phyloP scores from a whole-genome alignment of 2,797 vertebrate species.

The Acipenser transmontanus region DNA sequence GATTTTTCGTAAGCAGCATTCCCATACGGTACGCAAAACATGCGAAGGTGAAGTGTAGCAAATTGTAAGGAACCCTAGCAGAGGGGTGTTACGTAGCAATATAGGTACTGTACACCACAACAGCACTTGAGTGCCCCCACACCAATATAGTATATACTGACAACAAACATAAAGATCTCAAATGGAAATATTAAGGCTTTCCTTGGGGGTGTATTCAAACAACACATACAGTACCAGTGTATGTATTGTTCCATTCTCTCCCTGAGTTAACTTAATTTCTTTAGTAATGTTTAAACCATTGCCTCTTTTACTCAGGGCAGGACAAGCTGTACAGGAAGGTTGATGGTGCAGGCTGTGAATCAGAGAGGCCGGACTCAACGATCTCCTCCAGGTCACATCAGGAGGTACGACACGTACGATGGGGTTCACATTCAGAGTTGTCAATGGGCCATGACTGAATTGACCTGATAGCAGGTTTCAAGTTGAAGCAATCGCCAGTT shows the following conservation, averaged over 20 bases:
- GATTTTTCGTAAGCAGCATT: too few relatives aligned
- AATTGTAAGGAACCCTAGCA: too few relatives aligned
- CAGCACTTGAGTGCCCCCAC: too few relatives aligned
- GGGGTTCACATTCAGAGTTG: background rate
- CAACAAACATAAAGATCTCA: constrained; percentile 14
- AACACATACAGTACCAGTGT: background rate
- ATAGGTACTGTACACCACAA: too few relatives aligned
- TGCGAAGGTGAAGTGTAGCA: too few relatives aligned
- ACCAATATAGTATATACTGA: too few relatives aligned
- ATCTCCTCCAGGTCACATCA: constrained; percentile 76
- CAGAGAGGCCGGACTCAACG: constrained; percentile 87
- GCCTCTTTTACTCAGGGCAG: constrained; percentile 65
- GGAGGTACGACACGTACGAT: constrained; percentile 61
- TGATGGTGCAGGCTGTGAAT: constrained; percentile 98
- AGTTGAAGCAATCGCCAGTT: too few relatives aligned
- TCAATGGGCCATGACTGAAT: background rate
- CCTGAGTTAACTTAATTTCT: background rate
- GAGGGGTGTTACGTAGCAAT: too few relatives aligned
- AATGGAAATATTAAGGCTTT: constrained; percentile 37
- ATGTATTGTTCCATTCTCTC: background rate
- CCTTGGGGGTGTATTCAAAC: too few relatives aligned
- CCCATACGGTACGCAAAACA: too few relatives aligned
- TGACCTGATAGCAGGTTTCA: too few relatives aligned
- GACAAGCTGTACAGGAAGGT: constrained; percentile 86
- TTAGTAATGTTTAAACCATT: background rate